A percentile compares a stretch with the other conserved stretches of the same genome.
phyloP scores from a whole-genome alignment of 1,140 invertebrate species.

The Telenomus remus region DNA sequence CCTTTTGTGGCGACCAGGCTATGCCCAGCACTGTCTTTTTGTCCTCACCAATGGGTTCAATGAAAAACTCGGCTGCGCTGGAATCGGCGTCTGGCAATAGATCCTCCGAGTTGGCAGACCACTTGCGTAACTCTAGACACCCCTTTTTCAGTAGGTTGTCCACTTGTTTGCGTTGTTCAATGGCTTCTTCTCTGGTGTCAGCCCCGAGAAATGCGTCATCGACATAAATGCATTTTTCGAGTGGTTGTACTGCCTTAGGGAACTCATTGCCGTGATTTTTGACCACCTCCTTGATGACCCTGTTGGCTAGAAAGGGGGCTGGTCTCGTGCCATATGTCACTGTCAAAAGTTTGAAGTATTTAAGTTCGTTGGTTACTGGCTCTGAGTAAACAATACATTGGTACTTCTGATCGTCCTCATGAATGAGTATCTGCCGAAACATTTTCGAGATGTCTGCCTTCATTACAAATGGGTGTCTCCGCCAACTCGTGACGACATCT shows the following conservation, averaged over 20 bases:
- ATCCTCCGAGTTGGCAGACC: background rate
- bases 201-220: constrained; percentile 12
- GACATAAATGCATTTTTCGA: background rate
- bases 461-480: background rate
- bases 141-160: background rate
- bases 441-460: constrained; percentile 1
- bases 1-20: background rate
- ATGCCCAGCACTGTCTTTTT: background rate
- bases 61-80: background rate
- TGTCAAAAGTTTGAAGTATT: background rate
- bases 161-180: background rate
- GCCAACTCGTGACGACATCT: background rate
- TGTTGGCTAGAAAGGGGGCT: background rate
- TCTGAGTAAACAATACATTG: constrained; percentile 2
- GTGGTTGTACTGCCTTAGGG: background rate
- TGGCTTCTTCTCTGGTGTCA: background rate
- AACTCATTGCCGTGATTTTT: background rate
- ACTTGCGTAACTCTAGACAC: background rate
- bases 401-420: background rate
- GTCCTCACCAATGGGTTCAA: background rate
- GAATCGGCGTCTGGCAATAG: background rate
- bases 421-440: constrained; percentile 1
- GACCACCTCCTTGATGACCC: background rate
- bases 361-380: too few relatives aligned
- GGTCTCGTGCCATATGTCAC: background rate